Evolutionary conservation across 1,140 invertebrate species (phyloP), one percentile per base, ranked within the genome.

Genomic region (Phymorhynchus buccinoides): DNA sequence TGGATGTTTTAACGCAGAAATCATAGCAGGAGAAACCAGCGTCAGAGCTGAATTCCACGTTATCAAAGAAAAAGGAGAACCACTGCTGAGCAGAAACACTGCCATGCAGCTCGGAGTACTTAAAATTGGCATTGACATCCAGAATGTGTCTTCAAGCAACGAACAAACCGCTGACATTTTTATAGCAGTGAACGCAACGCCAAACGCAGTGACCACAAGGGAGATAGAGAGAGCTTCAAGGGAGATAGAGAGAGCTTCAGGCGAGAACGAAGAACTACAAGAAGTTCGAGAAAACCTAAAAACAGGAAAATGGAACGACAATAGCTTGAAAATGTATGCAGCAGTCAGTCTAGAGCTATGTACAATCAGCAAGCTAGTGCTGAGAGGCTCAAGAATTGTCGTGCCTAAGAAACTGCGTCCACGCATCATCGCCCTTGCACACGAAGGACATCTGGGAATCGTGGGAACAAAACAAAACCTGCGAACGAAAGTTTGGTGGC

Each of bases 401-500:
- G 52, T 88, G 48, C 88, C 85, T 0, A 68, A 30, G 77, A 80
- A 66, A 42, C 42, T 86, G 18, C 7, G 84, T n/a, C n/a, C 16
- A 6, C 78, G 77, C 14, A 68, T 84, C 30, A 22, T 86, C 4
- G 30, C 84, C 42, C 37, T 86, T 66, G 86, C 85, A 30, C 87
- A 88, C 42, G 77, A 86, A 42, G 82, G 85, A 39, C 85, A 88
- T 80, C 35, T 80, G n/a, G 83, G 86, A 39, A 88, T 87, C 22
- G 85, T 88, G 14, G 78, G 75, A n/a, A 89, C 84, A 22, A 88
- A 90, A 80, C 80, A 87, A 32, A 71, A 81, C 48, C 68, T 89
- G 3, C 66, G 87, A 83, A 81, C 77, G 6, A 87, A 87, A 52
- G 85, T 88, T 52, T 86, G 86, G 87, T 90, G 89, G 89, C 75